phyloP scores from a whole-genome alignment of 2,888 invertebrate species.

The Lumbricus terrestris region DNA sequence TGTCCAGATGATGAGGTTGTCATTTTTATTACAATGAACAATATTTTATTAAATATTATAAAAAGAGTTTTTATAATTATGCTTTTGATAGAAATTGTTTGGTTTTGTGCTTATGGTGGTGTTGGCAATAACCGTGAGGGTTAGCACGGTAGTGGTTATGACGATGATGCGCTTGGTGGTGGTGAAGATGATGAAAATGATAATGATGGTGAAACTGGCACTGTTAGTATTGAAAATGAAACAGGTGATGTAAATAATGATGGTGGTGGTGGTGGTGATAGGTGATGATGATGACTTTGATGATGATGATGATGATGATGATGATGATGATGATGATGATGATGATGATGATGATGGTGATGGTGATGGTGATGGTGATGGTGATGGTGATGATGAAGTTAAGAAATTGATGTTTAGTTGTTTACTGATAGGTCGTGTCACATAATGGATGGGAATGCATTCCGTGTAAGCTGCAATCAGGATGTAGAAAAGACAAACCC shows the following conservation, averaged over 20 bases:
- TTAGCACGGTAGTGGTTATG: background rate
- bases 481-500: background rate
- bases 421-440: background rate
- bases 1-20: background rate
- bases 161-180: background rate
- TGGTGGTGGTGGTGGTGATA: too few relatives aligned
- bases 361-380: background rate
- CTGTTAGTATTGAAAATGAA: too few relatives aligned
- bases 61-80: background rate
- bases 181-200: background rate
- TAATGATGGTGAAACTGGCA: too few relatives aligned
- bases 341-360: background rate
- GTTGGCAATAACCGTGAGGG: background rate
- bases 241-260: too few relatives aligned
- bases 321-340: background rate
- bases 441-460: background rate
- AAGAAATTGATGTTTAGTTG: background rate
- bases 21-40: background rate
- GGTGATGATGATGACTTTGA: too few relatives aligned
- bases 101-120: background rate
- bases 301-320: background rate
- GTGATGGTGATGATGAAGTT: background rate
- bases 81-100: background rate
- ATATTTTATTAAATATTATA: too few relatives aligned
- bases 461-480: background rate